phyloP scores from a whole-genome alignment of 2,113 vertebrate species.

The Shinisaurus crocodilurus region DNA sequence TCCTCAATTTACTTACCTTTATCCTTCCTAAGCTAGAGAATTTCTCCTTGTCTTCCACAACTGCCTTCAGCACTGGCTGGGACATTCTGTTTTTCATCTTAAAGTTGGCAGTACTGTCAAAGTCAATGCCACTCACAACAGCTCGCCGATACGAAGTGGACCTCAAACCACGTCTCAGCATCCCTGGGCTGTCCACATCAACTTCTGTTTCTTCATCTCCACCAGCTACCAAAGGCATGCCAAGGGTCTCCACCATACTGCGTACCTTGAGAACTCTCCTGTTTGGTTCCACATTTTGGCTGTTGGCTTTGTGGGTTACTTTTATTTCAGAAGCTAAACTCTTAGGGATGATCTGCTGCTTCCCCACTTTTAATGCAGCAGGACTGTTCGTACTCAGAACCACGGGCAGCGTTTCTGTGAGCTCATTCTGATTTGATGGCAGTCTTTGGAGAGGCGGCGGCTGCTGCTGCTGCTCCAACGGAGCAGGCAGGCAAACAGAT shows the following conservation, averaged over 20 bases:
- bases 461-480: constrained; percentile 67
- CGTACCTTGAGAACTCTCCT: constrained; percentile 78
- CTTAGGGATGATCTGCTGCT: constrained; percentile 92
- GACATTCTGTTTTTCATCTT: constrained; percentile 82
- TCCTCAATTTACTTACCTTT: constrained; percentile 68
- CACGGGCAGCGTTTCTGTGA: constrained; percentile 64
- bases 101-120: constrained; percentile 69
- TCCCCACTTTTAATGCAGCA: constrained; percentile 87
- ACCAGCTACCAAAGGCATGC: constrained; percentile 65
- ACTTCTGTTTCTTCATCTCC: constrained; percentile 71
- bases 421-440: constrained; percentile 61
- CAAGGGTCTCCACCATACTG: constrained; percentile 88
- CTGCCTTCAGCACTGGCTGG: constrained; percentile 78
- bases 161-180: constrained; percentile 84
- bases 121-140: constrained; percentile 88
- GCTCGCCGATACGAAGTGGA: constrained; percentile 95
- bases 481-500: constrained; percentile 21
- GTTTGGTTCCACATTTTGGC: constrained; percentile 69
- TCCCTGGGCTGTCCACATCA: constrained; percentile 79
- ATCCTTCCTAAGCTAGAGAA: constrained; percentile 79
- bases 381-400: constrained; percentile 89
- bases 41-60: constrained; percentile 80
- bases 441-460: constrained; percentile 48
- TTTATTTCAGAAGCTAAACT: constrained; percentile 81
- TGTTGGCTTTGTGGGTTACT: constrained; percentile 48